Conservation (phyloP, 2,797 vertebrate genomes). For the Chrysocyon brachyurus region DNA sequence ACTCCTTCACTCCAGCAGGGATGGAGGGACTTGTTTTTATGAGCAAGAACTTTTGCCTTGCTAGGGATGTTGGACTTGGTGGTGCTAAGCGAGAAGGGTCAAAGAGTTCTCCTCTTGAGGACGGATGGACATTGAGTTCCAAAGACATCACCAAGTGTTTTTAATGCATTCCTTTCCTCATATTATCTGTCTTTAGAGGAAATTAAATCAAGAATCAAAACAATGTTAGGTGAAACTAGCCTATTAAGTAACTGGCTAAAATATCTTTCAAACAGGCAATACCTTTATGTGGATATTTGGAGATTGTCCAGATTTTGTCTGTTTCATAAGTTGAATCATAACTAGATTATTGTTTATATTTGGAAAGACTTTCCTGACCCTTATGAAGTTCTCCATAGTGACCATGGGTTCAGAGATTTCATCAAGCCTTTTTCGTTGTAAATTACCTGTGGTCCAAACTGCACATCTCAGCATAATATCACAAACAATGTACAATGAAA, state of each 20-base stretch:
- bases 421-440: not conserved
- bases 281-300: not conserved
- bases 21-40: not conserved
- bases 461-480: not conserved
- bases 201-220: constrained; percentile 26
- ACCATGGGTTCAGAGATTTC: not conserved
- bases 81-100: not conserved
- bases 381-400: not conserved
- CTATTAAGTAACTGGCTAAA: not conserved
- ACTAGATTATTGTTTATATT: not conserved
- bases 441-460: not conserved
- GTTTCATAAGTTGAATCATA: not conserved
- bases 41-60: not conserved
- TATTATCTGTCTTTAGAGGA: not conserved
- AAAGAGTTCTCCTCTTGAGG: not conserved
- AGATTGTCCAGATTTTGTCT: not conserved
- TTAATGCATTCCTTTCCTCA: not conserved
- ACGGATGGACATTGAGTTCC: not conserved
- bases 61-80: not conserved
- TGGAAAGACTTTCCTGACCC: not conserved
- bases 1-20: not conserved
- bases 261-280: not conserved
- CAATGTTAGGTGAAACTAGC: not conserved
- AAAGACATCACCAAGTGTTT: not conserved
- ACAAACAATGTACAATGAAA: not conserved